A percentile compares a stretch with the other conserved stretches of the same genome.
Evolutionary conservation across 37 sponge, comb jelly and placozoan species (phyloP).

Genomic region (Oscarella lobularis): DNA sequence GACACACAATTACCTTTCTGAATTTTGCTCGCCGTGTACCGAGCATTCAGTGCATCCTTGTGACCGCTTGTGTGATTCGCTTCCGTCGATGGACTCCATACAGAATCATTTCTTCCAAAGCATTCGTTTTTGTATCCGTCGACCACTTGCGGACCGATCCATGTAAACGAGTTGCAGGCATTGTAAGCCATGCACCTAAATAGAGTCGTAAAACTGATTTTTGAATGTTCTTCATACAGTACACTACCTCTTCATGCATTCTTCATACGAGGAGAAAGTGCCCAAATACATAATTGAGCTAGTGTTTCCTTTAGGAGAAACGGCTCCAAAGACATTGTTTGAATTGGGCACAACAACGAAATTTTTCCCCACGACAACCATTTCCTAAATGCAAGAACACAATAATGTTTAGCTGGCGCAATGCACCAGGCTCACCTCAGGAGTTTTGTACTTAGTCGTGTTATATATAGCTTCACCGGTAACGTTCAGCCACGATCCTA

Average conservation of each 20-base stretch:
- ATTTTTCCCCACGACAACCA: neutral
- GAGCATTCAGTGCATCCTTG: neutral
- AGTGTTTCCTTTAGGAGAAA: neutral
- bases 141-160: neutral
- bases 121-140: neutral
- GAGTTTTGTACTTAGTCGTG: neutral
- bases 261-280: neutral
- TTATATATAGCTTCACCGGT: conserved; percentile 2
- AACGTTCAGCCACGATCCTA: neutral
- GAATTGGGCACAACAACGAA: neutral
- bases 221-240: too few relatives aligned
- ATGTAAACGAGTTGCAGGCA: neutral
- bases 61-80: neutral
- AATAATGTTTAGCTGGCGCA: too few relatives aligned
- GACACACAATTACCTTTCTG: neutral
- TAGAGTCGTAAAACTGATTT: too few relatives aligned
- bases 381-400: too few relatives aligned
- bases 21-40: neutral
- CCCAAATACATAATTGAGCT: neutral
- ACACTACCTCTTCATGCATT: neutral
- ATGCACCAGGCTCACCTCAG: neutral
- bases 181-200: too few relatives aligned
- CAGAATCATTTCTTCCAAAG: neutral
- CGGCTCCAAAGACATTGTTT: neutral
- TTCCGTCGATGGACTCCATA: neutral